A percentile compares a stretch with the other conserved stretches of the same genome.
phyloP scores from a whole-genome alignment of 1,140 invertebrate species.

The Mizuhopecten yessoensis region DNA sequence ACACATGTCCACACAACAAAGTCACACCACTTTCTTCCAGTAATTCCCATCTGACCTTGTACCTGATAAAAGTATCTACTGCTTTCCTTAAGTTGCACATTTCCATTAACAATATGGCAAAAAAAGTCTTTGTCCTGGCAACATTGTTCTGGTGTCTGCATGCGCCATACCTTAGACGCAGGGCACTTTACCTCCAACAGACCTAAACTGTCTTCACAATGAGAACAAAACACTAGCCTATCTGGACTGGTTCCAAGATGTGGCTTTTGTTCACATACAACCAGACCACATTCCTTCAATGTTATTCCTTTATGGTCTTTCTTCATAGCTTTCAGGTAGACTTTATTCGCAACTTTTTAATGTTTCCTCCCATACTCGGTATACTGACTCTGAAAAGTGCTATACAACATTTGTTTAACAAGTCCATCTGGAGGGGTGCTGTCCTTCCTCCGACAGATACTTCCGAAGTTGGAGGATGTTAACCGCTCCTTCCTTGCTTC shows the following conservation, averaged over 20 bases:
- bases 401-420: neutral
- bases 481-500: neutral
- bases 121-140: neutral
- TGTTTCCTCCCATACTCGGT: constrained; percentile 20
- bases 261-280: constrained; percentile 40
- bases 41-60: constrained; percentile 48
- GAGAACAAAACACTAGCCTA: constrained; percentile 42
- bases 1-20: neutral
- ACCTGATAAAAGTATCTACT: constrained; percentile 33
- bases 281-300: constrained; percentile 43
- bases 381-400: neutral
- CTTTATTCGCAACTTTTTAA: no score
- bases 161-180: neutral
- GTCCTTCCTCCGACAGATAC: neutral
- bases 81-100: neutral
- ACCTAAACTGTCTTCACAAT: constrained; percentile 9
- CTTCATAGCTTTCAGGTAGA: no score
- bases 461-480: neutral
- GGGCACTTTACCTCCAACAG: constrained; percentile 45
- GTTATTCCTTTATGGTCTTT: neutral
- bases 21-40: constrained; percentile 48
- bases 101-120: neutral
- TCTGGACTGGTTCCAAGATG: constrained; percentile 53
- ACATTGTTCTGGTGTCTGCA: neutral
- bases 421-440: neutral